phyloP scores from a whole-genome alignment of 2,113 vertebrate genomes.

The Micronisus gabar region DNA sequence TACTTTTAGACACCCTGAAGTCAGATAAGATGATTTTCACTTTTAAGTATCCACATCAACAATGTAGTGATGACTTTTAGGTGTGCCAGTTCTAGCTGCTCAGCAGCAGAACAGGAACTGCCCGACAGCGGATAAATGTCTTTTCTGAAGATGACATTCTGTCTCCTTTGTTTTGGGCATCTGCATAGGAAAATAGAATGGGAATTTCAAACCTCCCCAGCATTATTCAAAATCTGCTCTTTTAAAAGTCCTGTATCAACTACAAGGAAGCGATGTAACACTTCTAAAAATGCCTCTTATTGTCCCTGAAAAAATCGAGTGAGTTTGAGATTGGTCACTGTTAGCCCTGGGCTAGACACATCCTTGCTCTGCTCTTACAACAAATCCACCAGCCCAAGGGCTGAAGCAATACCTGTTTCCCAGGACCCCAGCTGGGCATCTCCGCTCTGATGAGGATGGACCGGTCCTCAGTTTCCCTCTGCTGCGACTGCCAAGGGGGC shows the following conservation, averaged over 20 bases:
- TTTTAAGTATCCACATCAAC: background rate
- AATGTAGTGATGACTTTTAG: background rate
- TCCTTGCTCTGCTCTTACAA: background rate
- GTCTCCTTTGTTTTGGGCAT: background rate
- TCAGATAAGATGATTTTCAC: background rate
- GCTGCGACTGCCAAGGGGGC: background rate
- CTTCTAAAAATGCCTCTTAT: background rate
- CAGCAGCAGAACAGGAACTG: background rate
- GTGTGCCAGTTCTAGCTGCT: background rate
- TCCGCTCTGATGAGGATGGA: background rate
- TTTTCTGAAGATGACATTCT: background rate
- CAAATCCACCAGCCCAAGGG: background rate
- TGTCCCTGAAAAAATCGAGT: background rate
- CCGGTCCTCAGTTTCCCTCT: background rate
- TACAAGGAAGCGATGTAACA: rapidly evolving
- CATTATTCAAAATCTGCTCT: background rate
- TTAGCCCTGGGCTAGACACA: background rate
- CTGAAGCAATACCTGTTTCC: background rate
- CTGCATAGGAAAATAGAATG: background rate
- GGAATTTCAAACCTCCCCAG: background rate
- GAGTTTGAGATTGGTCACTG: background rate
- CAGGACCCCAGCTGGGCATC: background rate
- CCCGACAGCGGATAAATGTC: background rate
- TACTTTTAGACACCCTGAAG: background rate
- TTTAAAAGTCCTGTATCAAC: background rate